A percentile compares a stretch with the other conserved stretches of the same genome.
Conservation (phyloP, 2,797 vertebrate genomes). For the Halcyon chelicuti region DNA sequence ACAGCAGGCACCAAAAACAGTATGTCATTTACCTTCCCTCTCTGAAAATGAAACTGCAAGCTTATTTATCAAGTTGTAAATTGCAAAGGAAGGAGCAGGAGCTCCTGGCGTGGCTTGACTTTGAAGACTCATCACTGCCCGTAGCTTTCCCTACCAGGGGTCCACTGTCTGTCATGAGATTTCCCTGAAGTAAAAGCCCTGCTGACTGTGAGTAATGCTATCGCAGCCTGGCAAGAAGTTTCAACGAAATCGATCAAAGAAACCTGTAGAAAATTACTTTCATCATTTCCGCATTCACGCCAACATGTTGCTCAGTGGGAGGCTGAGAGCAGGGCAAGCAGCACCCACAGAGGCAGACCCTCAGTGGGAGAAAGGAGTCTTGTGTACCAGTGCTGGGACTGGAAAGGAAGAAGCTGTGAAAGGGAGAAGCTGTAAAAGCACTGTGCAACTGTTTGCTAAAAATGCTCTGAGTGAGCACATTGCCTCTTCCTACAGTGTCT, state of each 20-base stretch:
- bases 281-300: not conserved
- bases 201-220: not conserved
- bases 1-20: not conserved
- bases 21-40: not conserved
- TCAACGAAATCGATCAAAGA: not conserved
- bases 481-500: not conserved
- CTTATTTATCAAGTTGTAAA: not conserved
- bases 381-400: not conserved
- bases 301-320: not conserved
- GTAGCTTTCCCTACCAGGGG: not conserved
- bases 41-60: not conserved
- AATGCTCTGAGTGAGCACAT: not conserved
- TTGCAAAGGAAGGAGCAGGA: not conserved
- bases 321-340: not conserved
- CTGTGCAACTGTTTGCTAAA: not conserved
- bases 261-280: not conserved
- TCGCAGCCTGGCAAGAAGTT: not conserved
- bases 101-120: not conserved
- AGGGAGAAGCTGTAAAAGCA: not conserved
- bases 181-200: not conserved
- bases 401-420: not conserved
- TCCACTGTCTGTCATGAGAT: not conserved
- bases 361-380: not conserved
- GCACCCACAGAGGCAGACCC: not conserved
- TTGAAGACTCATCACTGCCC: not conserved